Percentiles rank a stretch among this genome's conserved stretches.
These are phyloP conservation scores for Ataeniobius toweri DNA, from an alignment of 2,797 vertebrate genomes.

Conservation along the genomic window DNA sequence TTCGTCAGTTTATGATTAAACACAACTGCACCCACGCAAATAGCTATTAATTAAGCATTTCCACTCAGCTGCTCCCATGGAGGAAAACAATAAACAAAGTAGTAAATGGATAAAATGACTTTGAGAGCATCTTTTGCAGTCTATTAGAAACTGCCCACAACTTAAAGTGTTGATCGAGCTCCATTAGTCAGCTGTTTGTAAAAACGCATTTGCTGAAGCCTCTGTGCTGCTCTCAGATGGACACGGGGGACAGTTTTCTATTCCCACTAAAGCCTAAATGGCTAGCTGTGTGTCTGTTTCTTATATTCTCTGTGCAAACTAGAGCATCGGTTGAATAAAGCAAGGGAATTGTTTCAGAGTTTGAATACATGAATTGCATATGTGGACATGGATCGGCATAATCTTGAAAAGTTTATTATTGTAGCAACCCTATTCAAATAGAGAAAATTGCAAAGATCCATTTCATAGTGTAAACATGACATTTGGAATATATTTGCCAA, in stretches of 20 bases:
- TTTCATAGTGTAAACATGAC: background rate
- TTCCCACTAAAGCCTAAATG: conserved; percentile 60
- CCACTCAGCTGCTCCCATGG: conserved; percentile 46
- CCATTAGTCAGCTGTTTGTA: conserved; percentile 60
- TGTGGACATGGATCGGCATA: conserved; percentile 41
- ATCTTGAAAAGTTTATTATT: conserved; percentile 19
- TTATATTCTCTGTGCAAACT: conserved; percentile 47
- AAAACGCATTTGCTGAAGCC: conserved; percentile 60
- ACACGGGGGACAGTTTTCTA: conserved; percentile 61
- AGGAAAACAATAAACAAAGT: conserved; percentile 51
- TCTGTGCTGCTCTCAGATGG: conserved; percentile 57
- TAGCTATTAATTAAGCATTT: conserved; percentile 67
- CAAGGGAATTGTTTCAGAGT: conserved; percentile 61
- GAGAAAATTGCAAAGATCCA: background rate
- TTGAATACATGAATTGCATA: conserved; percentile 44
- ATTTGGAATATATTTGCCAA: background rate
- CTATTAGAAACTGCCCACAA: conserved; percentile 57
- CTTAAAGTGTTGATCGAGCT: conserved; percentile 57
- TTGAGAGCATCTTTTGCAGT: conserved; percentile 39
- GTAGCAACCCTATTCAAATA: background rate
- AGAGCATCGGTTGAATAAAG: conserved; percentile 44
- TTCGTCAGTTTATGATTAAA: conserved; percentile 44
- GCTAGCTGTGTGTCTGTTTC: conserved; percentile 63
- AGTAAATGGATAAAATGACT: conserved; percentile 64
- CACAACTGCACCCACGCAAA: conserved; percentile 41